Base-by-base conservation (phyloP, 1,140 invertebrate genomes). In the Paramacrobiotus metropolitanus region DNA sequence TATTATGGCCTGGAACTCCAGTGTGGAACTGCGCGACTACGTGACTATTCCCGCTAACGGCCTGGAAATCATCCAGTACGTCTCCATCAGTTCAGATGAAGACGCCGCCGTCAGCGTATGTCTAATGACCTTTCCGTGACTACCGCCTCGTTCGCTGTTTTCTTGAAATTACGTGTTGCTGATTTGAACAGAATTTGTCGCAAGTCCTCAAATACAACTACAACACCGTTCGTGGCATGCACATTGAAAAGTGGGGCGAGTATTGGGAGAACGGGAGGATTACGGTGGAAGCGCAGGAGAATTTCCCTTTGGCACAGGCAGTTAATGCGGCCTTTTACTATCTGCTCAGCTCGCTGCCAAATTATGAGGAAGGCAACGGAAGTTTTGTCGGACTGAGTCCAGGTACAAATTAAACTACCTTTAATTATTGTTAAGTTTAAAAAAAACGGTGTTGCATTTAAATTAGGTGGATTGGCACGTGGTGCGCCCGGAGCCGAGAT, bases 321-420 rank as follows among this genome's bases (percentile, higher is more conserved):
- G 68, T 68, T 20, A 69, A 73, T 61, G 71, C 70, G 9, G 62
- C 66, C 31, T 63, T 72, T 21, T 76, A 75, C 63, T 75, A 76
- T 65, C 66, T 76, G 29, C 65, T 74, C 2, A 72, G 69, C 65
- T 70, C 72, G 21, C 64, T 76, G 21, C 75, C 73, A 0, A 64
- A 68, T 30, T 61, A 68, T 30, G 64, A 65, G 0, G 65, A 67
- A 24, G 59, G 65, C 1, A 34, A 59, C 1, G 40, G 65, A 20
- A 65, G 61, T 59, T 70, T 70, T 60, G 67, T 64, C 48, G 69
- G 69, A 18, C 59, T 70, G 20, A 69, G 68, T 64, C 69, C 69
- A 2, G 67, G 68, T 21, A n/a, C n/a, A n/a, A n/a, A n/a, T n/a
- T n/a, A n/a, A n/a, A n/a, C n/a, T n/a, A n/a, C n/a, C n/a, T n/a